phyloP scores from a whole-genome alignment of 2,888 invertebrate genomes.

The Drosophila tripunctata region DNA sequence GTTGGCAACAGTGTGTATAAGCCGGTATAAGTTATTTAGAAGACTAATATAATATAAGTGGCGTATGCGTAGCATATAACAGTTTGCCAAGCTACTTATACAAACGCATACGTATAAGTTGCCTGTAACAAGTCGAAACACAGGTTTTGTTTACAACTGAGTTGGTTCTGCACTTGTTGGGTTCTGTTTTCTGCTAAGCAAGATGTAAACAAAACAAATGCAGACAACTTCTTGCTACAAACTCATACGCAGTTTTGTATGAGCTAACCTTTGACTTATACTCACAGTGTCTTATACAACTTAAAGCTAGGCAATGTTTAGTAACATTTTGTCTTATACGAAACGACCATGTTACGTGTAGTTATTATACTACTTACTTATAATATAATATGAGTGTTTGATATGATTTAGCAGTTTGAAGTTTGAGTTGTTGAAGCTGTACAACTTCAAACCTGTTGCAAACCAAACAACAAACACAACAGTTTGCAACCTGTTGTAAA shows the following conservation, averaged over 20 bases:
- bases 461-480: background rate
- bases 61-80: slow-evolving; percentile 52
- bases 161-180: slow-evolving; percentile 6
- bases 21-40: background rate
- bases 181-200: background rate
- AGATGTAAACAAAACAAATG: slow-evolving; percentile 24
- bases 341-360: no score
- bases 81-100: slow-evolving; percentile 35
- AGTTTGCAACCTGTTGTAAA: slow-evolving; percentile 23
- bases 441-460: slow-evolving; percentile 6
- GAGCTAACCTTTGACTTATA: background rate
- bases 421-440: background rate
- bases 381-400: background rate
- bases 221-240: slow-evolving; percentile 1
- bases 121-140: slow-evolving; percentile 14
- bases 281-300: background rate
- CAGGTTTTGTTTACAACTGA: slow-evolving; percentile 19
- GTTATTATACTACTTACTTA: background rate
- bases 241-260: background rate
- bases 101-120: slow-evolving; percentile 15
- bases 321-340: background rate
- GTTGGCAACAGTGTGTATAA: background rate
- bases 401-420: background rate
- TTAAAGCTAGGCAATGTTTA: background rate
- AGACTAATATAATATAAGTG: slow-evolving; percentile 4